Evolutionary conservation across 2,797 vertebrate genomes (phyloP), one percentile per base, ranked within the genome.

Genomic region (Pangasius sanitwongsei): DNA sequence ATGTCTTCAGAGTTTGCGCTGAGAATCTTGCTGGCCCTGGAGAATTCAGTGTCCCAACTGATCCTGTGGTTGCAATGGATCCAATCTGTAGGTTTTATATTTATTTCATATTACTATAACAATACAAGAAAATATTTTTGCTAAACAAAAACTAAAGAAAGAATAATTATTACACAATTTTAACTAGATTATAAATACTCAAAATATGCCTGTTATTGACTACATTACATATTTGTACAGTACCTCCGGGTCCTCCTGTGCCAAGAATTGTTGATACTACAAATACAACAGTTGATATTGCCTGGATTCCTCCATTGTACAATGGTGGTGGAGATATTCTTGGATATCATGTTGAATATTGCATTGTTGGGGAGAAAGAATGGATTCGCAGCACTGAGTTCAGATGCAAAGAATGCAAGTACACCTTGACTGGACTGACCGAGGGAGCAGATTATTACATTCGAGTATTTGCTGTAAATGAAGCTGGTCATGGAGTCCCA

Each of bases 21-120:
- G 99, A 99, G 95, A 99, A 99, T 94, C 96, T 98, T 94, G 99
- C 98, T 48, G 99, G 99, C 16, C 97, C 97, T 13, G 99, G 99
- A 80, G 98, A 99, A 93, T 99, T 99, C 94, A 99, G 99, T 87
- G 97, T 97, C 25, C 98, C 98, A 84, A 98, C 97, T 5, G 99
- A 99, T 92, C 98, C 98, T 89, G 97, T 95, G 83, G 94, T 96
- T 78, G 96, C 97, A 11, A 97, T 95, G 92, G 98, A 99, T 57
- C 97, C 98, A 91, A 98, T 99, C 92, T 91, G 99, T 99, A 96
- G 97, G 98, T 97, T 31, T 75, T 4, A 16, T 78, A 69, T 25
- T 81, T 25, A 50, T 9, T 80, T 37, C 15, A 53, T 3, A 28
- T 78, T 34, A 50, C 25, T 55, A 34, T 59, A 86, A 41, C 20